phyloP scores from a whole-genome alignment of 2,113 vertebrate genomes.

The Pandion haliaetus region DNA sequence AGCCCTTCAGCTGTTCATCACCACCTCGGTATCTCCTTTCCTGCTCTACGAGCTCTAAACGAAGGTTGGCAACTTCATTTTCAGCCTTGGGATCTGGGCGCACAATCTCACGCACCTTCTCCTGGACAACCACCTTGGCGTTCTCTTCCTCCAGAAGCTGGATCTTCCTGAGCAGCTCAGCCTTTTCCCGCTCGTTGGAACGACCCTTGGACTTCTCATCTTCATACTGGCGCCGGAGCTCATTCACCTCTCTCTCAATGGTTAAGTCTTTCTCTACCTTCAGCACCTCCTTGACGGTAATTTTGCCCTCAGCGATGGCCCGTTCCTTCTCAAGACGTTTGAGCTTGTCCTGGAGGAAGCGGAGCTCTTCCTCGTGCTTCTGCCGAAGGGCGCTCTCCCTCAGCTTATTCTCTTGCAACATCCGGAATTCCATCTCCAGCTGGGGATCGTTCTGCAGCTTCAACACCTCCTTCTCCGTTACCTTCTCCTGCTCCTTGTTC shows the following conservation, averaged over 20 bases:
- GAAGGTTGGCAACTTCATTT: constrained; percentile 91
- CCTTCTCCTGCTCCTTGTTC: constrained; percentile 83
- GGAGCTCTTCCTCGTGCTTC: constrained; percentile 89
- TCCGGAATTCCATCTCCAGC: constrained; percentile 84
- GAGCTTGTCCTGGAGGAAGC: constrained; percentile 89
- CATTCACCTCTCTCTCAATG: constrained; percentile 85
- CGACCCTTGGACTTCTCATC: constrained; percentile 86
- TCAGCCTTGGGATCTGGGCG: constrained; percentile 94
- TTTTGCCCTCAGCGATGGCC: constrained; percentile 91
- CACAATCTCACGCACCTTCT: constrained; percentile 93
- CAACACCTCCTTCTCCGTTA: constrained; percentile 90
- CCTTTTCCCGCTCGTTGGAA: constrained; percentile 80
- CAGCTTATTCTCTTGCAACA: constrained; percentile 82
- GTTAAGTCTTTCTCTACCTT: constrained; percentile 90
- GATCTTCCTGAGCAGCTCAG: constrained; percentile 88
- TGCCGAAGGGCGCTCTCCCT: constrained; percentile 76
- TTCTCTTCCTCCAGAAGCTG: constrained; percentile 89
- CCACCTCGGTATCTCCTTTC: constrained; percentile 84
- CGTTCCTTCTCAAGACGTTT: constrained; percentile 90
- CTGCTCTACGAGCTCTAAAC: constrained; percentile 90
- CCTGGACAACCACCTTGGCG: constrained; percentile 88
- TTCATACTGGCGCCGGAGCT: constrained; percentile 84
- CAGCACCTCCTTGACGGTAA: constrained; percentile 93
- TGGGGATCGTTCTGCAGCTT: constrained; percentile 93
- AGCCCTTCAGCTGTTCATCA: constrained; percentile 83